Conservation (phyloP, 2,113 vertebrate species). For the Mugil cephalus region DNA sequence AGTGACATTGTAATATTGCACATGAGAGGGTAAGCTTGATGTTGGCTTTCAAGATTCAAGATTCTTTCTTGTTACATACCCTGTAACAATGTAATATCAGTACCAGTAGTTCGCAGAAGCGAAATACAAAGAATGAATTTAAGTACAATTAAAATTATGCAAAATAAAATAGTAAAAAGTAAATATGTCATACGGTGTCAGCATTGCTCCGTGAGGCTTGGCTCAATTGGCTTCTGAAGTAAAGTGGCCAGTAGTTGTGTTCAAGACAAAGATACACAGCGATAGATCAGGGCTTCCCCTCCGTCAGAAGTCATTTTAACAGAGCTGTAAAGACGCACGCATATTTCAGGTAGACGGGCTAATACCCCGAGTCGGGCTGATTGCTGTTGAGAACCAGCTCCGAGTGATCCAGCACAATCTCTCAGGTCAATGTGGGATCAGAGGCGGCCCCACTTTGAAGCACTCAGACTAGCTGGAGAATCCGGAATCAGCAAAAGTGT, state of each 20-base stretch:
- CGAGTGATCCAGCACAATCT: neutral
- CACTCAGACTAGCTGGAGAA: conserved; percentile 35
- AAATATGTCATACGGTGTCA: conserved; percentile 9
- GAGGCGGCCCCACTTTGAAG: conserved; percentile 51
- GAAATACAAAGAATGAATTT: no score
- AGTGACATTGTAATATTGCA: no score
- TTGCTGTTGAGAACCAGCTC: conserved; percentile 31
- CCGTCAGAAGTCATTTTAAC: conserved; percentile 25
- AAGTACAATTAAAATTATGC: no score
- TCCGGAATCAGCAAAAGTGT: conserved; percentile 33
- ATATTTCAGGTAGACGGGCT: neutral
- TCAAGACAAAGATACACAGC: neutral
- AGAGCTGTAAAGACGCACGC: conserved; percentile 19
- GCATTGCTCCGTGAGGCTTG: neutral
- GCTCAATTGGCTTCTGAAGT: neutral
- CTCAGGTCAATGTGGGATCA: conserved; percentile 46
- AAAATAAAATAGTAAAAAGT: no score
- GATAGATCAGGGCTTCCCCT: neutral
- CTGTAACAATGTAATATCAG: no score
- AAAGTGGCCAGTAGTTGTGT: conserved; percentile 9
- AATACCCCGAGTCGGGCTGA: conserved; percentile 26
- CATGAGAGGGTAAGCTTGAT: no score
- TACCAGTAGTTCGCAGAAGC: no score
- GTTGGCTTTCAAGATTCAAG: no score
- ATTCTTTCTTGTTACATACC: no score